Percentiles rank a stretch among this genome's conserved stretches.
Evolutionary conservation across 2,888 invertebrate genomes (phyloP).

Genomic region (Cistogaster globosa): DNA sequence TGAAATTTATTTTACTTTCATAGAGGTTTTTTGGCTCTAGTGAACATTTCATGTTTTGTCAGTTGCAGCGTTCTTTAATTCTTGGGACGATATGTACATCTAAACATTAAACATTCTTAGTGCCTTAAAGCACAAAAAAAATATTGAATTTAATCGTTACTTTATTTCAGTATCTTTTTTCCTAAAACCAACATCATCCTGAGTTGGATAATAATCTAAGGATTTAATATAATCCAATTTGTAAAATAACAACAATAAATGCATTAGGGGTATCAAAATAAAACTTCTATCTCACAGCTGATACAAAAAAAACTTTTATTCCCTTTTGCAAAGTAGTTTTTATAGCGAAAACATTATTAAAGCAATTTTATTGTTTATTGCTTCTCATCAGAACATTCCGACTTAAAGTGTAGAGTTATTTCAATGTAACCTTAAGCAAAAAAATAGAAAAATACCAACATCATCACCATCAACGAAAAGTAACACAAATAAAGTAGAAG

Average conservation of each 20-base stretch:
- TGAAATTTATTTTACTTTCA: no score
- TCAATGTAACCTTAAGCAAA: slow-evolving; percentile 8
- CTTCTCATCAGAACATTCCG: slow-evolving; percentile 18
- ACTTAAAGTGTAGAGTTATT: slow-evolving; percentile 18
- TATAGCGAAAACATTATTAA: slow-evolving; percentile 2
- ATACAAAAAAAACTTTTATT: no score
- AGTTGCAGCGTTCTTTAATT: no score
- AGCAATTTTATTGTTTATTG: slow-evolving; percentile 33
- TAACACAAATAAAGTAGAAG: background rate
- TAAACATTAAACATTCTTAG: background rate
- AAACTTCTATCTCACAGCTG: background rate
- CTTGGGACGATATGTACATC: no score
- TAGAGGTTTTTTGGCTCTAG: no score
- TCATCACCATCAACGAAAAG: background rate
- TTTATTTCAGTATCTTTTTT: background rate
- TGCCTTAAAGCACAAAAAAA: background rate
- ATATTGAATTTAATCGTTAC: no score
- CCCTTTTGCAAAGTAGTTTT: background rate
- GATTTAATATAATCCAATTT: slow-evolving; percentile 2
- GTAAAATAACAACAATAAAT: no score
- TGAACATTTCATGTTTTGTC: no score
- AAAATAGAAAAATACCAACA: background rate
- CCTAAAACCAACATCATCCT: background rate
- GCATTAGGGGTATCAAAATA: slow-evolving; percentile 5
- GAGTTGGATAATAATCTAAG: background rate